phyloP scores from a whole-genome alignment of 2,113 vertebrate species.

The Nansenia antarctica region DNA sequence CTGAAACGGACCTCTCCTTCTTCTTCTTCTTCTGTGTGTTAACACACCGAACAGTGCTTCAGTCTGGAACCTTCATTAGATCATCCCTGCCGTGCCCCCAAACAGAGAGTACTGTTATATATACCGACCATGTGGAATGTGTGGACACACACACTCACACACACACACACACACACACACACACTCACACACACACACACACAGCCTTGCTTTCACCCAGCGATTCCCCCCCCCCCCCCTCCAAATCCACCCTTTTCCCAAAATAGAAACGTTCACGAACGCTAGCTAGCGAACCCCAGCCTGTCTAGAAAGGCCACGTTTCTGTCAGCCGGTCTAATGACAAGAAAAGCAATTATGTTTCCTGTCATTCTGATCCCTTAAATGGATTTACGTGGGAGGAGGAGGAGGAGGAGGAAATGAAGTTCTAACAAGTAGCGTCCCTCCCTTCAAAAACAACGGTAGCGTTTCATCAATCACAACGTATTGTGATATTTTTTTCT shows the following conservation, averaged over 20 bases:
- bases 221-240: conserved; percentile 72
- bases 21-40: too few species aligned
- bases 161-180: conserved; percentile 24
- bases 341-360: conserved; percentile 93
- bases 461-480: too few species aligned
- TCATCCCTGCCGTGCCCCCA: conserved; percentile 82
- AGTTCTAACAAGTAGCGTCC: conserved; percentile 51
- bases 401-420: conserved; percentile 50
- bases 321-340: conserved; percentile 67
- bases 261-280: conserved; percentile 86
- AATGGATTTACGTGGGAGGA: conserved; percentile 66
- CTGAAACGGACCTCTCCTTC: not conserved
- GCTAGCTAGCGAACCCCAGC: conserved; percentile 71
- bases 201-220: conserved; percentile 76
- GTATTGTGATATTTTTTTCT: too few species aligned
- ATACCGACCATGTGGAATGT: conserved; percentile 91
- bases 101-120: conserved; percentile 85
- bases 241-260: conserved; percentile 78
- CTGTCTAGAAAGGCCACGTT: conserved; percentile 82
- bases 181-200: conserved; percentile 36
- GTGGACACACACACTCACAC: too few species aligned
- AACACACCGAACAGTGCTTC: too few species aligned
- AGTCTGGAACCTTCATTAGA: conserved; percentile 85
- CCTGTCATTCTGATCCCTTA: conserved; percentile 69
- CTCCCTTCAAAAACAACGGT: conserved; percentile 18